Evolutionary conservation across 2,113 vertebrate species (phyloP), one percentile per base, ranked within the genome.

Genomic region (Gopherus flavomarginatus): DNA sequence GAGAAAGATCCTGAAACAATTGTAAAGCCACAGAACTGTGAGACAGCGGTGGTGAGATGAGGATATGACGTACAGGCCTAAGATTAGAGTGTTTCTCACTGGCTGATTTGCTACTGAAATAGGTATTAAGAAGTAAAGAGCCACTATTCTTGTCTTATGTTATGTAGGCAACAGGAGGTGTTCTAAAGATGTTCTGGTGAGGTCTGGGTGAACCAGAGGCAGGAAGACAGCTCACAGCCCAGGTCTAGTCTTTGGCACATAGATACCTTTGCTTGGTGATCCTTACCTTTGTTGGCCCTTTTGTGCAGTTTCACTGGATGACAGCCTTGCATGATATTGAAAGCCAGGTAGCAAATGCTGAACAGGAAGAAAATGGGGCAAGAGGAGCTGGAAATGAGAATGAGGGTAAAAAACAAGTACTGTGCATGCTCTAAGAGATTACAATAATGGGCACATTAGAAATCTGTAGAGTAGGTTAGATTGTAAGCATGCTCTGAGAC

Each of bases 1-100:
- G 87, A 94, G 95, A 97, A 97, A 94, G 78, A 69, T 90, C 84
- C 82, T 84, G 86, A 89, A 88, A 88, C 94, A 95, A 92, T 79
- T 97, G 86, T 92, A 97, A 92, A 97, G 94, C 72, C 69, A 57
- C 35, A 92, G 92, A 94, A 31, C 85, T 77, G 42, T 59, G 92
- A 94, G 78, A 94, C 83, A 72, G 88, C 89, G 49, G 27, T 54
- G 59, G 80, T 80, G 81, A 82, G 72, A 22, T 50, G 57, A 90
- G 53, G 80, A 72, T 69, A 85, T 57, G 90, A 87, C 80, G 92
- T 78, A 89, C 19, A 53, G 83, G 57, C 19, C 88, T 97, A 81
- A 92, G 93, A 92, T 83, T 85, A 79, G 22, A 44, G 8, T 42
- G 8, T 12, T 29, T 54, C 1, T 0, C 44, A 44, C 47, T 57